Conservation (phyloP, 2,888 invertebrate genomes). For the Erebia epiphron region DNA sequence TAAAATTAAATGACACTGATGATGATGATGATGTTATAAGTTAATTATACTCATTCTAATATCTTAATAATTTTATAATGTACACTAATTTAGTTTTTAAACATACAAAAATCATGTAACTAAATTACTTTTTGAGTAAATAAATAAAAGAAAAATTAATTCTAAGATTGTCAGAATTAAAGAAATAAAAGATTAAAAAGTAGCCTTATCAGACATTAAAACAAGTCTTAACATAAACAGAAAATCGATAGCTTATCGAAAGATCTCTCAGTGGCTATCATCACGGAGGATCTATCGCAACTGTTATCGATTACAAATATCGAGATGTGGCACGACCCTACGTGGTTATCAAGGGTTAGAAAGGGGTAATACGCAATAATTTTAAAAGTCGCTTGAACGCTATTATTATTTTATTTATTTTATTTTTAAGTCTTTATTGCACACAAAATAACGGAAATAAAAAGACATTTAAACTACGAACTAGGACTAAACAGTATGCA, state of each 20-base stretch:
- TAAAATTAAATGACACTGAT: no score
- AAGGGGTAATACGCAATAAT: not conserved
- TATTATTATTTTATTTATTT: no score
- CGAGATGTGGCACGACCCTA: constrained; percentile 48
- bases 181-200: constrained; percentile 12
- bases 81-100: no score
- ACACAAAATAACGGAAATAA: no score
- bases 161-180: not conserved
- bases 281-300: constrained; percentile 46
- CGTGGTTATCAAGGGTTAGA: constrained; percentile 43
- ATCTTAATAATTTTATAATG: no score
- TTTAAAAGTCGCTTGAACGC: not conserved
- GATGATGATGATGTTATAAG: no score
- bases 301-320: constrained; percentile 39
- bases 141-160: not conserved
- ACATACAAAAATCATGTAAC: no score
- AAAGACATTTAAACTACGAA: no score
- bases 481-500: no score
- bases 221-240: constrained; percentile 35
- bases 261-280: constrained; percentile 46
- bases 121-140: no score
- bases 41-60: no score
- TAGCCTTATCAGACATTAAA: constrained; percentile 19
- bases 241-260: constrained; percentile 40
- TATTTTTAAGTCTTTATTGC: no score